These are phyloP conservation scores for Astreopora myriophthalma DNA, from an alignment of 64 coral and sea anemone genomes.

Conservation along the genomic window DNA sequence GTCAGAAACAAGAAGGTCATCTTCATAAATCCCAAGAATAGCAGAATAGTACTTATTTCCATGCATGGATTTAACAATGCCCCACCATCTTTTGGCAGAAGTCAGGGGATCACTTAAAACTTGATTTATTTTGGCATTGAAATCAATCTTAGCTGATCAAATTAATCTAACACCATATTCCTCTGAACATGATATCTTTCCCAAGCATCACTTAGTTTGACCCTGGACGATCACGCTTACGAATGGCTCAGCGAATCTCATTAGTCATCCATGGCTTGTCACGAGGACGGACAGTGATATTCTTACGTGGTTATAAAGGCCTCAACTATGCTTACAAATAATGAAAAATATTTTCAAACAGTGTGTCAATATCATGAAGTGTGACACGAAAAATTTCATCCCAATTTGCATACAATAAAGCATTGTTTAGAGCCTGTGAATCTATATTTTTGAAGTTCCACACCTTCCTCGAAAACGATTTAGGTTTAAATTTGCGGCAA, in stretches of 20 bases:
- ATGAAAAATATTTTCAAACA: not conserved
- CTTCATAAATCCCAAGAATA: not conserved
- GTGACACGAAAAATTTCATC: too few species aligned
- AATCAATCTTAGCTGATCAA: not conserved
- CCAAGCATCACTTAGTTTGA: too few species aligned
- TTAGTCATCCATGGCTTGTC: slow-evolving; percentile 45
- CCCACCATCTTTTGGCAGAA: not conserved
- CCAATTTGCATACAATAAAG: too few species aligned
- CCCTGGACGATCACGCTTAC: slow-evolving; percentile 24
- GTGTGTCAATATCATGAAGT: too few species aligned
- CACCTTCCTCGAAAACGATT: too few species aligned
- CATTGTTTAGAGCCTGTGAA: too few species aligned
- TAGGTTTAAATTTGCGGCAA: too few species aligned
- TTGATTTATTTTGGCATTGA: not conserved
- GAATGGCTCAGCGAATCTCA: not conserved
- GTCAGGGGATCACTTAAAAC: not conserved
- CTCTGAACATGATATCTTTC: too few species aligned
- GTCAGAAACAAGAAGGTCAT: not conserved
- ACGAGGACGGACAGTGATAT: not conserved
- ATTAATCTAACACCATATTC: too few species aligned
- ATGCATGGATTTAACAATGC: not conserved
- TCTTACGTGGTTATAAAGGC: slow-evolving; percentile 1
- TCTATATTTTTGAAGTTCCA: too few species aligned
- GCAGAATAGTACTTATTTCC: not conserved
- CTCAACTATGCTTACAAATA: not conserved